phyloP scores from a whole-genome alignment of 2,888 invertebrate genomes.

The Hermaeophaga mercurialis region DNA sequence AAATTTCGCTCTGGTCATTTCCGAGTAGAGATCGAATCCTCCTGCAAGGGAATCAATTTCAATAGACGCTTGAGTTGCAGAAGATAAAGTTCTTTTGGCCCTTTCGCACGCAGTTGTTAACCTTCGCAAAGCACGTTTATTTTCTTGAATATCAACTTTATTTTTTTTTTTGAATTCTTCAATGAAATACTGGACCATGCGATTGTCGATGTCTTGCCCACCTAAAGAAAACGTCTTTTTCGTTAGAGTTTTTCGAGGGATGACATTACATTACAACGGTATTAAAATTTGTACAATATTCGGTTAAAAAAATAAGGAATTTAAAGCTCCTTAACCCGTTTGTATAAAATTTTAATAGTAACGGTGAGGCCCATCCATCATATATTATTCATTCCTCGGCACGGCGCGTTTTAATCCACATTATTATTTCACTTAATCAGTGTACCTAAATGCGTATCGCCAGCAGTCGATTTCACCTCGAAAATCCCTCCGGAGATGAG shows the following conservation, averaged over 20 bases:
- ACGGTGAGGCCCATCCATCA: too few relatives aligned
- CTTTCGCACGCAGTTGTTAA: constrained; percentile 68
- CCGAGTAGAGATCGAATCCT: constrained; percentile 66
- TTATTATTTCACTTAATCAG: constrained; percentile 1
- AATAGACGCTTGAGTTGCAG: constrained; percentile 62
- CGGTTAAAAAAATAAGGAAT: too few relatives aligned
- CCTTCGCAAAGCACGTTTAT: constrained; percentile 64
- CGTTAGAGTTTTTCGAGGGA: too few relatives aligned
- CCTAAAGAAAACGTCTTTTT: constrained; percentile 48
- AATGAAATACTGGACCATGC: constrained; percentile 61
- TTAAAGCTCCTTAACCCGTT: too few relatives aligned
- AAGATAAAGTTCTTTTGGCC: constrained; percentile 66
- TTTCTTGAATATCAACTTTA: constrained; percentile 58
- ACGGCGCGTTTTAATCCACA: not conserved
- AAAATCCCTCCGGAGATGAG: constrained; percentile 70
- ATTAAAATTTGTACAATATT: not conserved
- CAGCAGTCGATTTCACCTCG: constrained; percentile 65
- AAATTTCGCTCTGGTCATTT: constrained; percentile 66
- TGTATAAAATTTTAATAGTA: too few relatives aligned
- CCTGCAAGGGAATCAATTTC: constrained; percentile 67
- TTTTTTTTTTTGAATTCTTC: constrained; percentile 63
- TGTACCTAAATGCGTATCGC: constrained; percentile 61
- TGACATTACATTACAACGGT: not conserved
- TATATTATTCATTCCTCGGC: not conserved
- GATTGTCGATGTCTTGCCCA: constrained; percentile 62